phyloP scores from a whole-genome alignment of 2,888 invertebrate species.

The Idaea straminata region DNA sequence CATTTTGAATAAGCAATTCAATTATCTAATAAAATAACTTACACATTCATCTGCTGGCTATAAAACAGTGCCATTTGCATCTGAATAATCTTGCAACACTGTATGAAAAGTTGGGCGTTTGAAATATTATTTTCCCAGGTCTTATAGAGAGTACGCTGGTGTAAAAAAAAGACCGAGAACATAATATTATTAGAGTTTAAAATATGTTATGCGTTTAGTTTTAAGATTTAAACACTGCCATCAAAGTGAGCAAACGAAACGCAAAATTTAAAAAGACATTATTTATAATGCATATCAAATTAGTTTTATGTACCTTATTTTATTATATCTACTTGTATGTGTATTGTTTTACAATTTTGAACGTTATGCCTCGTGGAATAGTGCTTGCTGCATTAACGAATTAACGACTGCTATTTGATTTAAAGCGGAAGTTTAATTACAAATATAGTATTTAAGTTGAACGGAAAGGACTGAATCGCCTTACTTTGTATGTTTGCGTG shows the following conservation, averaged over 20 bases:
- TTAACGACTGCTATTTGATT: neutral
- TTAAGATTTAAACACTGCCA: neutral
- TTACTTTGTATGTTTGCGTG: slow-evolving; percentile 32
- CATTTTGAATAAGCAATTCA: neutral
- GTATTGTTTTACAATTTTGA: neutral
- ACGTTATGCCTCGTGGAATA: neutral
- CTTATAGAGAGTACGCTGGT: neutral
- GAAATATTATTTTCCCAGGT: neutral
- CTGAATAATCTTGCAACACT: neutral
- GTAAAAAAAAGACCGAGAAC: neutral
- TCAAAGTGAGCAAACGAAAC: neutral
- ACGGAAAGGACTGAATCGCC: slow-evolving; percentile 35
- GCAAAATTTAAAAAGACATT: slow-evolving; percentile 12
- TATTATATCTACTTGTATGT: slow-evolving; percentile 3
- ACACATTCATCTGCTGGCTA: neutral
- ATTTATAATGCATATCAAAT: slow-evolving; percentile 18
- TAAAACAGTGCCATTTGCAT: neutral
- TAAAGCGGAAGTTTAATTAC: slow-evolving; percentile 3
- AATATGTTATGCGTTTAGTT: neutral
- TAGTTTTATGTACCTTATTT: slow-evolving; percentile 10
- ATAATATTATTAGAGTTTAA: neutral
- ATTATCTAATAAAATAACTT: neutral
- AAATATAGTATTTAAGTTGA: slow-evolving; percentile 15
- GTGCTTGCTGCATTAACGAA: neutral
- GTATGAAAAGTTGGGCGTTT: neutral